These are phyloP conservation scores for Albula goreensis DNA, from an alignment of 2,113 vertebrate genomes.

Conservation along the genomic window DNA sequence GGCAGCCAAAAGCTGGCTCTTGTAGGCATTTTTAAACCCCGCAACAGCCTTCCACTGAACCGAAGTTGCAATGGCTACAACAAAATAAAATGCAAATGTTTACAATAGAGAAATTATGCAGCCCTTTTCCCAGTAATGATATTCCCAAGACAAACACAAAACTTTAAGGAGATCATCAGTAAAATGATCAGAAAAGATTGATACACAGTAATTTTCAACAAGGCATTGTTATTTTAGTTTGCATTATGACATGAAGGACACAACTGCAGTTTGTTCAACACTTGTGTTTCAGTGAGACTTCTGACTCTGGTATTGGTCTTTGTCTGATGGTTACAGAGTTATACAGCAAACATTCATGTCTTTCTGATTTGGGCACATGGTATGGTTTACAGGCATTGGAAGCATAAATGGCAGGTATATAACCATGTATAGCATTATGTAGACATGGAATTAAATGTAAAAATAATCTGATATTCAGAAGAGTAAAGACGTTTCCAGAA, in stretches of 20 bases:
- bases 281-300: neutral
- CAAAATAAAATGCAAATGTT: neutral
- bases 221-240: neutral
- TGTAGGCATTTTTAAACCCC: too few species aligned
- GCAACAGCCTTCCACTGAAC: too few species aligned
- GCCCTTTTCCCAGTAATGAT: neutral
- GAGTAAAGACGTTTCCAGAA: too few species aligned
- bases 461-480: too few species aligned
- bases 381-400: neutral
- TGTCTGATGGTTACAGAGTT: neutral
- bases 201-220: neutral
- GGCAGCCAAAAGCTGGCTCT: too few species aligned
- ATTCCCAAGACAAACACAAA: neutral
- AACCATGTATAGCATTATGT: neutral
- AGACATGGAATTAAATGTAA: too few species aligned
- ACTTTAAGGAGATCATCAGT: neutral
- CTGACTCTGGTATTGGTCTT: neutral
- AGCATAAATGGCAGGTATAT: neutral
- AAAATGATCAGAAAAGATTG: neutral
- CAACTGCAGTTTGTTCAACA: neutral
- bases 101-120: neutral
- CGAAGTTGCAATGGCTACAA: too few species aligned
- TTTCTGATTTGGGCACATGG: neutral
- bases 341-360: conserved; percentile 1
- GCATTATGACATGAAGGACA: neutral